Conservation (phyloP, 2,888 invertebrate species). For the Drosophila anceps region DNA sequence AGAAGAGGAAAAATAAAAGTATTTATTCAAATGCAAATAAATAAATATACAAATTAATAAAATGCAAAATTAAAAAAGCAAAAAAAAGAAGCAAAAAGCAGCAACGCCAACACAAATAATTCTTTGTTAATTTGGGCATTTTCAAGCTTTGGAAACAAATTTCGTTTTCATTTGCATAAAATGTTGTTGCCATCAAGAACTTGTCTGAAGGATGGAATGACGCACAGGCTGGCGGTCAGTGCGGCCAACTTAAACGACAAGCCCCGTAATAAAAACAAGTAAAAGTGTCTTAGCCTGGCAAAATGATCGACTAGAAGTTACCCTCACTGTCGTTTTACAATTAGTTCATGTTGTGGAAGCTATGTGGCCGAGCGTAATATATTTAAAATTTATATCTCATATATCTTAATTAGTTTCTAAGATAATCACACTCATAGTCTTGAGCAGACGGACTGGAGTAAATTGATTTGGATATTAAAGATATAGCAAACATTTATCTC, state of each 20-base stretch:
- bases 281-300: neutral
- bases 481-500: neutral
- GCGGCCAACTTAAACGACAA: slow-evolving; percentile 20
- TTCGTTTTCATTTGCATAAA: slow-evolving; percentile 73
- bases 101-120: slow-evolving; percentile 48
- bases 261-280: slow-evolving; percentile 36
- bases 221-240: slow-evolving; percentile 22
- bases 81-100: slow-evolving; percentile 10
- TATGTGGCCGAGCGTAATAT: neutral
- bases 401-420: too few species aligned
- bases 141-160: slow-evolving; percentile 60
- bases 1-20: slow-evolving; percentile 11
- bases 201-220: slow-evolving; percentile 43
- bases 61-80: neutral
- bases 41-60: slow-evolving; percentile 35
- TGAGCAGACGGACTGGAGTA: too few species aligned
- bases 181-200: slow-evolving; percentile 48
- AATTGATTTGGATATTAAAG: too few species aligned
- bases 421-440: too few species aligned
- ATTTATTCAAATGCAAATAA: slow-evolving; percentile 61
- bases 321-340: neutral
- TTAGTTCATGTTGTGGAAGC: neutral
- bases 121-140: slow-evolving; percentile 62
- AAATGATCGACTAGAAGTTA: neutral
- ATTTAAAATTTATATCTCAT: neutral